Evolutionary conservation across 2,888 invertebrate genomes (phyloP).

Genomic region (Euproctis similis): DNA sequence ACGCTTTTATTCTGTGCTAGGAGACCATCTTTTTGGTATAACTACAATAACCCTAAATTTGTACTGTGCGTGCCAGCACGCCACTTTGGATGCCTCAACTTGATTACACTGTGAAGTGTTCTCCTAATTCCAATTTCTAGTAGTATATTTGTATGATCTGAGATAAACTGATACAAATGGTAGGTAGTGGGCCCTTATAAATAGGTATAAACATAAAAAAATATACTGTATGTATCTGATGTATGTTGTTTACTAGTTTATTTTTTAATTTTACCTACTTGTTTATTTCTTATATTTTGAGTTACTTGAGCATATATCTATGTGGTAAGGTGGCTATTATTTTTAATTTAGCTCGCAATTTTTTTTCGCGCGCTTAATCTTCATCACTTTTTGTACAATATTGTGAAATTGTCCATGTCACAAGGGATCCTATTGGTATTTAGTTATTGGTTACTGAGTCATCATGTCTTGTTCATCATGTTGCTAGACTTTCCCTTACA

Average conservation of each 20-base stretch:
- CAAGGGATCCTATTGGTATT: conserved; percentile 14
- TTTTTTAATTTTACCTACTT: conserved; percentile 23
- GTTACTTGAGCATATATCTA: too few relatives aligned
- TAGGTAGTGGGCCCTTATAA: too few relatives aligned
- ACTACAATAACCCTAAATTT: conserved; percentile 30
- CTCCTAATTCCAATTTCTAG: too few relatives aligned
- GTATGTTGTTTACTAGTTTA: conserved; percentile 18
- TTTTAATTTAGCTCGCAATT: too few relatives aligned
- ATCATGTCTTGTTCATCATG: too few relatives aligned
- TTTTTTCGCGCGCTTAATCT: conserved; percentile 16
- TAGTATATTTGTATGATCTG: too few relatives aligned
- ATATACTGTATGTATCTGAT: conserved; percentile 7
- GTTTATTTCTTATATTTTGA: conserved; percentile 28
- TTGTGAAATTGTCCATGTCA: conserved; percentile 19
- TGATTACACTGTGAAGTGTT: too few relatives aligned
- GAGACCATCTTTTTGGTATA: conserved; percentile 25
- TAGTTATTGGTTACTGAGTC: conserved; percentile 19
- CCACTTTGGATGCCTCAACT: conserved; percentile 26
- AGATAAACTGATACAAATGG: too few relatives aligned
- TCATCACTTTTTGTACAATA: conserved; percentile 2
- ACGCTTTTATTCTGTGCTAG: conserved; percentile 22
- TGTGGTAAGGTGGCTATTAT: too few relatives aligned
- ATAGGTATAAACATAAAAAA: conserved; percentile 9
- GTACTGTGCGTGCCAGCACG: conserved; percentile 50
- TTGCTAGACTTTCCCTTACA: too few relatives aligned